A percentile compares a stretch with the other conserved stretches of the same genome.
These are phyloP conservation scores for Antrozous pallidus DNA, from an alignment of 2,797 vertebrate species.

Conservation along the genomic window DNA sequence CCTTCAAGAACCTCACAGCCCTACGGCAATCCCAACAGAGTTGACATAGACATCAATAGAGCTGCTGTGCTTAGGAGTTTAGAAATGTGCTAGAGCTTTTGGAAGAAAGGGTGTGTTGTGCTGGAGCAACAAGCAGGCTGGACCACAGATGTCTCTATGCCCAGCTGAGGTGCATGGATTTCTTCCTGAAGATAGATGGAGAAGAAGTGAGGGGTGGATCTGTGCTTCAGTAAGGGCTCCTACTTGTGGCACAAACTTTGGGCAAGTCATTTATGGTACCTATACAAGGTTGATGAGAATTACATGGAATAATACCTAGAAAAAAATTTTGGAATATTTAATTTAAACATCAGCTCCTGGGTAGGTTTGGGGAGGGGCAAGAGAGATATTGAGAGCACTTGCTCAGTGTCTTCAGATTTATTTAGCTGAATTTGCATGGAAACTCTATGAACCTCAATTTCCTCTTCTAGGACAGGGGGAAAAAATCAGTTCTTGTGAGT, in stretches of 20 bases:
- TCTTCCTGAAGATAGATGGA: not conserved
- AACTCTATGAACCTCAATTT: not conserved
- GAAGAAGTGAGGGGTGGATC: not conserved
- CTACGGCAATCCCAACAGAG: not conserved
- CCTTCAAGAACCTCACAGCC: not conserved
- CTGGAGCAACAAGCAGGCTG: not conserved
- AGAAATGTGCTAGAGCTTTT: not conserved
- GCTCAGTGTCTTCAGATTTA: not conserved
- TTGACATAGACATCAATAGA: not conserved
- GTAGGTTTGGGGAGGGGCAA: not conserved
- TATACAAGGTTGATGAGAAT: not conserved
- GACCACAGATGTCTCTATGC: not conserved
- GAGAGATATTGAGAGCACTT: not conserved
- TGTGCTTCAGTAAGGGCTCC: not conserved
- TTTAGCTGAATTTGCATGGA: not conserved
- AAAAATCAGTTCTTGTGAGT: not conserved
- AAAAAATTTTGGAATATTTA: not conserved
- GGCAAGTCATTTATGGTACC: not conserved
- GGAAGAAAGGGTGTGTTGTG: not conserved
- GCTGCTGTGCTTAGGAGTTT: not conserved
- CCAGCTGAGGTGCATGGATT: not conserved
- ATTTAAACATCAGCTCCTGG: not conserved
- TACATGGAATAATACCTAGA: not conserved
- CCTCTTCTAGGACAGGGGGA: not conserved
- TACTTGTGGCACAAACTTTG: not conserved